phyloP scores from a whole-genome alignment of 2,113 vertebrate species.

The Triplophysa dalaica region DNA sequence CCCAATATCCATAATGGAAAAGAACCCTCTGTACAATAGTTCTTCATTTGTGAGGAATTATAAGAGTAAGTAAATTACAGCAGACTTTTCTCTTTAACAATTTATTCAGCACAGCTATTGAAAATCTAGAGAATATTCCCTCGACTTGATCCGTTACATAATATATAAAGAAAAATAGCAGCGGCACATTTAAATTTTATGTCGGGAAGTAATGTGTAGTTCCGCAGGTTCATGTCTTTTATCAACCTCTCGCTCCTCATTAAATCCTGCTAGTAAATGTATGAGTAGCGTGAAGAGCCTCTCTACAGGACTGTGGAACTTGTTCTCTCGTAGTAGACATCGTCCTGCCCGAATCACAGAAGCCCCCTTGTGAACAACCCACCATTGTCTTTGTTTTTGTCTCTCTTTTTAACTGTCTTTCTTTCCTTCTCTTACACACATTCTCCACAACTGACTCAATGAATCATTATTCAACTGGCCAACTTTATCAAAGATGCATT shows the following conservation, averaged over 20 bases:
- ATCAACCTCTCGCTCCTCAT: conserved; percentile 38
- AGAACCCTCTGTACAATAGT: neutral
- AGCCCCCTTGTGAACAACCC: neutral
- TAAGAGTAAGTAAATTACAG: neutral
- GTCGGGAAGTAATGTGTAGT: conserved; percentile 6
- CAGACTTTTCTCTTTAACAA: neutral
- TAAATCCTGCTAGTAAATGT: conserved; percentile 30
- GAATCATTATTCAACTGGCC: conserved; percentile 69
- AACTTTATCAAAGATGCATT: conserved; percentile 75
- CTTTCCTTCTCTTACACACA: neutral
- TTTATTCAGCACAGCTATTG: neutral
- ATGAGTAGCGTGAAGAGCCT: neutral
- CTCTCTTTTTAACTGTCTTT: neutral
- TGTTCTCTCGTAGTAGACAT: conserved; percentile 5
- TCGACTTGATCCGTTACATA: neutral
- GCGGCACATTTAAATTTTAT: neutral
- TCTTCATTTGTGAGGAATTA: neutral
- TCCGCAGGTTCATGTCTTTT: conserved; percentile 18
- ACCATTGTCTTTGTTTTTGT: neutral
- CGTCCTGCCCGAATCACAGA: neutral
- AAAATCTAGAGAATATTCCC: conserved; percentile 3
- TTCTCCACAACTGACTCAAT: conserved; percentile 54
- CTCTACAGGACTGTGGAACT: neutral
- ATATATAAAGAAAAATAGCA: conserved; percentile 13
- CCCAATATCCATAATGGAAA: neutral